Evolutionary conservation across 2,888 invertebrate species (phyloP).

Genomic region (Philaethria dido): DNA sequence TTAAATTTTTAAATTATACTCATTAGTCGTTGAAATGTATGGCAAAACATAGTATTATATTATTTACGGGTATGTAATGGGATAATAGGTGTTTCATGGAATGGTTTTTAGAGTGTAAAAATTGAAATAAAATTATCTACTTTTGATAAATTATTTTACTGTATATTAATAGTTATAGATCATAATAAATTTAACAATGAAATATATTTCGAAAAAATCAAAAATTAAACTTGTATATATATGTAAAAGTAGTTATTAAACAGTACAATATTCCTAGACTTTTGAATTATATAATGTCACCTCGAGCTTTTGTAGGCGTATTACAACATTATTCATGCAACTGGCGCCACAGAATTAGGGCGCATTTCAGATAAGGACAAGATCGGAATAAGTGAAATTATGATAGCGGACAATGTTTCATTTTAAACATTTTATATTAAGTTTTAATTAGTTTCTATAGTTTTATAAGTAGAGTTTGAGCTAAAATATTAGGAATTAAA

Average conservation of each 20-base stretch:
- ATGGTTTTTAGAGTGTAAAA: no score
- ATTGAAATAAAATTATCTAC: no score
- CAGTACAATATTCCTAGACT: conserved; percentile 11
- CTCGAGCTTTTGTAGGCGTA: conserved; percentile 22
- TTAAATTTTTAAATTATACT: conserved; percentile 17
- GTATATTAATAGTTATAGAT: no score
- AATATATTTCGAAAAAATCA: no score
- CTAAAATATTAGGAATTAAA: no score
- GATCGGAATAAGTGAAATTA: conserved; percentile 10
- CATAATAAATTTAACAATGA: no score
- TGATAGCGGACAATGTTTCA: background rate
- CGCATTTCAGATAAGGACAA: conserved; percentile 15
- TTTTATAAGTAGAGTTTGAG: no score
- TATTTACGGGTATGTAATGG: no score
- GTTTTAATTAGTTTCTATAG: background rate
- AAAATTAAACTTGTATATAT: no score
- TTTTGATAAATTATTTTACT: no score
- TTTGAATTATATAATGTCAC: conserved; percentile 22
- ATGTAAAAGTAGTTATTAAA: background rate
- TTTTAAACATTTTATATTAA: background rate
- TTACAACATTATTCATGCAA: conserved; percentile 25
- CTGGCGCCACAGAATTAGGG: conserved; percentile 29
- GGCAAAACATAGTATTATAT: background rate
- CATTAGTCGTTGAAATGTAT: background rate
- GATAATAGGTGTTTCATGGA: no score